These are phyloP conservation scores for Brachyptera putata DNA, from an alignment of 2,888 invertebrate genomes.

Conservation along the genomic window DNA sequence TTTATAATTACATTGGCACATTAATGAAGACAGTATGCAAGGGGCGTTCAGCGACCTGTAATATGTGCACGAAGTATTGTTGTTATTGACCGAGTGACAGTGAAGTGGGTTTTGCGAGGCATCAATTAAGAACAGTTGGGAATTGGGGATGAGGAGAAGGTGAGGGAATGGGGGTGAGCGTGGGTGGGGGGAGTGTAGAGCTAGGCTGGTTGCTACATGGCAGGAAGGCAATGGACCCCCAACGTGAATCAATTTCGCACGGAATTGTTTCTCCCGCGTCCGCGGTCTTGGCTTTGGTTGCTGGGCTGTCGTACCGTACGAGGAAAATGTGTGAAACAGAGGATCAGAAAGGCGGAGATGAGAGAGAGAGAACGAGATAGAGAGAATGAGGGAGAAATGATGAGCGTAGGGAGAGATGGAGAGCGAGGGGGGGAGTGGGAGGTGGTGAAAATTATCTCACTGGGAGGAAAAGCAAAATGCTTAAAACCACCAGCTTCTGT, in stretches of 20 bases:
- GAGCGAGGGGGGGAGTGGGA: conserved; percentile 16
- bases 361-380: conserved; percentile 24
- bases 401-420: conserved; percentile 26
- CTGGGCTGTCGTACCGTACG: conserved; percentile 32
- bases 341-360: conserved; percentile 36
- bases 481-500: conserved; percentile 14
- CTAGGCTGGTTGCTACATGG: neutral
- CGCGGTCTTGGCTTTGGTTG: conserved; percentile 25
- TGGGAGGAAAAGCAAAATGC: conserved; percentile 15
- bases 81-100: conserved; percentile 30
- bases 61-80: conserved; percentile 28
- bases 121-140: conserved; percentile 30
- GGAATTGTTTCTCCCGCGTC: conserved; percentile 30
- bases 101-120: conserved; percentile 26
- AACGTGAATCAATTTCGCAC: conserved; percentile 30
- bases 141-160: conserved; percentile 11
- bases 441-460: conserved; percentile 28
- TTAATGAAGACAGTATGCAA: no score
- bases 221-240: conserved; percentile 29
- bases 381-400: conserved; percentile 33
- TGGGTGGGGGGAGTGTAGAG: neutral
- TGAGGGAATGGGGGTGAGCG: neutral
- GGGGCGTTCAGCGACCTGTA: no score
- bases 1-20: no score
- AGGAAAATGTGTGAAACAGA: conserved; percentile 41